Evolutionary conservation across 2,797 vertebrate genomes (phyloP).

Genomic region (Diplodus sargus): DNA sequence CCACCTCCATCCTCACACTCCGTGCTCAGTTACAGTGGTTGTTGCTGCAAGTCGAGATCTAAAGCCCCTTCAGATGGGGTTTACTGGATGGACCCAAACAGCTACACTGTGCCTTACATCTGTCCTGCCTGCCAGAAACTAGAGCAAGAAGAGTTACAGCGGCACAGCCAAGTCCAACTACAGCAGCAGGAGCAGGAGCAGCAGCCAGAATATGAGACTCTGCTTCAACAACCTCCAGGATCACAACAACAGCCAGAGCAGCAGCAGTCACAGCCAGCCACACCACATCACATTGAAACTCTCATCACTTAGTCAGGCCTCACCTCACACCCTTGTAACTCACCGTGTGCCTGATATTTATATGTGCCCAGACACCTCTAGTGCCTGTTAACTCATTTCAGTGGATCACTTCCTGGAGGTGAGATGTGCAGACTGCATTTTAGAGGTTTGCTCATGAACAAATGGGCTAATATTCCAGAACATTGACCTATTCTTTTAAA

Average conservation of each 20-base stretch:
- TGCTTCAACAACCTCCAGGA: slow-evolving; percentile 30
- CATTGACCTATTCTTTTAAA: background rate
- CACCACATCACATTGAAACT: slow-evolving; percentile 71
- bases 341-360: slow-evolving; percentile 24
- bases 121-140: slow-evolving; percentile 82
- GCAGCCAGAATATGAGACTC: slow-evolving; percentile 24
- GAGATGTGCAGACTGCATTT: slow-evolving; percentile 50
- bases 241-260: slow-evolving; percentile 11
- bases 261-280: slow-evolving; percentile 18
- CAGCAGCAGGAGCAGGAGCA: background rate
- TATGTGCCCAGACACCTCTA: slow-evolving; percentile 50
- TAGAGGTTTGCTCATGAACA: background rate
- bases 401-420: slow-evolving; percentile 71
- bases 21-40: slow-evolving; percentile 52
- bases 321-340: background rate
- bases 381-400: slow-evolving; percentile 57
- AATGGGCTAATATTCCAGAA: background rate
- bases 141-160: slow-evolving; percentile 61
- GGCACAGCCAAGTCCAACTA: slow-evolving; percentile 20
- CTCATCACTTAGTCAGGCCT: slow-evolving; percentile 73
- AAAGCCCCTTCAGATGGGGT: slow-evolving; percentile 58
- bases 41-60: slow-evolving; percentile 60
- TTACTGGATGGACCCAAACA: slow-evolving; percentile 75
- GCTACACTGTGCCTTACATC: slow-evolving; percentile 72
- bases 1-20: slow-evolving; percentile 13